Conservation (phyloP, 2,113 vertebrate genomes). For the Eublepharis macularius region DNA sequence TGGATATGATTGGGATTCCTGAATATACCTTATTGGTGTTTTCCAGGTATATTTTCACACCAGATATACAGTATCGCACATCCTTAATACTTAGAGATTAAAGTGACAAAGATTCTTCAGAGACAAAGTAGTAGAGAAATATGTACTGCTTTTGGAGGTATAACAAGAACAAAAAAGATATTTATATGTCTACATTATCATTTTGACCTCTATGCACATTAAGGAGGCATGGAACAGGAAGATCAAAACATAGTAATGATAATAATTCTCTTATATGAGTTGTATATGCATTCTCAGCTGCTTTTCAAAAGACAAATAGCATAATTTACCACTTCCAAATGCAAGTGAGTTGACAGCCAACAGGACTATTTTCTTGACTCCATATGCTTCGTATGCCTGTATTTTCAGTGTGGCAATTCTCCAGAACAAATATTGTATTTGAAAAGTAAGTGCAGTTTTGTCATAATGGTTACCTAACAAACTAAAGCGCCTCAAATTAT, state of each 20-base stretch:
- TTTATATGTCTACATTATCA: background rate
- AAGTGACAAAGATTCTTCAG: background rate
- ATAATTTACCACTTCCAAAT: conserved; percentile 55
- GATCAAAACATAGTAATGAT: background rate
- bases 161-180: background rate
- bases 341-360: conserved; percentile 31
- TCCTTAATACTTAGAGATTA: background rate
- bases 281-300: conserved; percentile 33
- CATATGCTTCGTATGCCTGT: conserved; percentile 34
- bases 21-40: too few relatives aligned
- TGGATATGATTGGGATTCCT: too few relatives aligned
- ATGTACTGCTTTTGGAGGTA: background rate
- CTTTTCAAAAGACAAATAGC: conserved; percentile 41
- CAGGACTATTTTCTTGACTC: conserved; percentile 60
- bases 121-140: conserved; percentile 1
- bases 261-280: conserved; percentile 22
- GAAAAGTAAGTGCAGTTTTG: conserved; percentile 52
- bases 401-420: conserved; percentile 55
- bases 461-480: conserved; percentile 55
- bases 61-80: too few relatives aligned
- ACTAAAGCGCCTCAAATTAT: conserved; percentile 48
- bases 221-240: background rate
- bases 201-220: background rate
- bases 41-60: too few relatives aligned
- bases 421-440: conserved; percentile 70